Percentiles rank a stretch among this genome's conserved stretches.
phyloP scores from a whole-genome alignment of 1,140 invertebrate genomes.

The Sweltsa coloradensis region DNA sequence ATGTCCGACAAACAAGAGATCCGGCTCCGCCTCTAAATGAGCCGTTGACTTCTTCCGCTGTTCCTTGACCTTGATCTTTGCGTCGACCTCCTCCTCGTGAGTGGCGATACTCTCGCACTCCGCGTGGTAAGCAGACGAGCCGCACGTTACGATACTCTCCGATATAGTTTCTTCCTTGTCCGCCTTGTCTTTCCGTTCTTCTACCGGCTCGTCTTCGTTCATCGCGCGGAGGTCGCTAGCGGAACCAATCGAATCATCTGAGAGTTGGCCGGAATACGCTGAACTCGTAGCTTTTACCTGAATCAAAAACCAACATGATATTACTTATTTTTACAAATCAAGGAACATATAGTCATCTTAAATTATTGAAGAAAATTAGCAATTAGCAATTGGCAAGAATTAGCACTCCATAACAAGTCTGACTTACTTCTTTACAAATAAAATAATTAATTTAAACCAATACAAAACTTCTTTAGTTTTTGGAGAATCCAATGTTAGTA shows the following conservation, averaged over 20 bases:
- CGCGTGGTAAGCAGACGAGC: constrained; percentile 55
- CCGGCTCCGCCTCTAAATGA: constrained; percentile 2
- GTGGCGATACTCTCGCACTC: constrained; percentile 57
- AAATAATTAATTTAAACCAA: too few species aligned
- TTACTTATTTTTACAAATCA: too few species aligned
- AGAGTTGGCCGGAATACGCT: constrained; percentile 17
- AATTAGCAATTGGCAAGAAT: too few species aligned
- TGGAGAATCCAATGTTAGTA: too few species aligned
- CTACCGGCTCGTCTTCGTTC: constrained; percentile 38
- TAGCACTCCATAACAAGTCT: too few species aligned
- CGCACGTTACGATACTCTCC: constrained; percentile 51
- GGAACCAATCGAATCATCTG: constrained; percentile 61
- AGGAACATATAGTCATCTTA: too few species aligned
- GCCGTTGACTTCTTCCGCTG: constrained; percentile 7
- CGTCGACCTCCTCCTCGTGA: constrained; percentile 46
- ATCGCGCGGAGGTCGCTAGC: constrained; percentile 54
- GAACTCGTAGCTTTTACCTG: too few species aligned
- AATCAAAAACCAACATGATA: too few species aligned
- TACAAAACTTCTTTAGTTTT: too few species aligned
- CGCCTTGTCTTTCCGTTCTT: constrained; percentile 20
- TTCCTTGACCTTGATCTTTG: constrained; percentile 14
- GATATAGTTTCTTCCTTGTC: constrained; percentile 39
- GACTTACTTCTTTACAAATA: too few species aligned
- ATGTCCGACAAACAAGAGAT: constrained; percentile 49
- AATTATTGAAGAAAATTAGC: too few species aligned